Evolutionary conservation across 2,113 vertebrate species (phyloP).

Genomic region (Oxyura jamaicensis): DNA sequence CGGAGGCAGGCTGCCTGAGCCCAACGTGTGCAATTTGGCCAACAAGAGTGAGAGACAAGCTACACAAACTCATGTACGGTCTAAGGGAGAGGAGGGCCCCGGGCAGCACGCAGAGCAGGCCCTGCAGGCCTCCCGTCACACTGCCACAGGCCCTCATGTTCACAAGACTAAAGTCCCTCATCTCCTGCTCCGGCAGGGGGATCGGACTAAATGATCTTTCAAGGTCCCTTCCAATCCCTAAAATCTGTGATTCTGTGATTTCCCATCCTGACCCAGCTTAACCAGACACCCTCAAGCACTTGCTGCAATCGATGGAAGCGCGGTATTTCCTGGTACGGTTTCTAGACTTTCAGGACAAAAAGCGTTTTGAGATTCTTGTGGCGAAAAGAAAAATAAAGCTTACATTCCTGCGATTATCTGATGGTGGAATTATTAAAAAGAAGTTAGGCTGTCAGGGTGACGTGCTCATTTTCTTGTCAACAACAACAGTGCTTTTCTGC

Average conservation of each 20-base stretch:
- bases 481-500: not conserved
- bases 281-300: rapidly evolving
- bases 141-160: not conserved
- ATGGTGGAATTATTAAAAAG: not conserved
- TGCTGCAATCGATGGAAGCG: rapidly evolving
- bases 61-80: rapidly evolving
- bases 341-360: not conserved
- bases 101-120: not conserved
- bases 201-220: no score
- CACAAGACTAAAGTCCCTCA: not conserved
- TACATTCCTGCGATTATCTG: not conserved
- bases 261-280: not conserved
- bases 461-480: not conserved
- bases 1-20: no score
- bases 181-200: no score
- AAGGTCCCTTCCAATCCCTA: no score
- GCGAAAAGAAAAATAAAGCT: not conserved
- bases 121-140: not conserved
- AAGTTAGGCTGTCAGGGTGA: not conserved
- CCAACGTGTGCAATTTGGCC: not conserved
- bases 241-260: no score
- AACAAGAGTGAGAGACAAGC: not conserved
- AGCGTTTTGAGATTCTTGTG: not conserved
- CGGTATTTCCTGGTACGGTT: not conserved
- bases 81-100: not conserved